Evolutionary conservation across 2,888 invertebrate species (phyloP).

Genomic region (Lithophane semibrunnea): DNA sequence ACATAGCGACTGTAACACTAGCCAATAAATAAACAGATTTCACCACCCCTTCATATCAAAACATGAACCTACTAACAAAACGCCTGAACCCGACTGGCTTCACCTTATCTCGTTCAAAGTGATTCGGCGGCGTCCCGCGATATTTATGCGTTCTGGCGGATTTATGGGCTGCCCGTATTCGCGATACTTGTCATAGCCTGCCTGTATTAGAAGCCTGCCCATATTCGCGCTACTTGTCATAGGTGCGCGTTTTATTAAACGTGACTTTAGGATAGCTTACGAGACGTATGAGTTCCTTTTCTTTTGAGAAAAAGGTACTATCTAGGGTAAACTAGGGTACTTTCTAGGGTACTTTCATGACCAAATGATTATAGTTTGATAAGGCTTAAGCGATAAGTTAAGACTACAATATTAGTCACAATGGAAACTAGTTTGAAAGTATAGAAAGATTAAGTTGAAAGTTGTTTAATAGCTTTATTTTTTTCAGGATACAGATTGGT

Average conservation of each 20-base stretch:
- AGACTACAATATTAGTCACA: neutral
- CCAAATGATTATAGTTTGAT: neutral
- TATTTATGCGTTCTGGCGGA: conserved; percentile 78
- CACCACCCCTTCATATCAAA: conserved; percentile 9
- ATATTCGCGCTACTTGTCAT: conserved; percentile 42
- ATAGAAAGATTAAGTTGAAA: neutral
- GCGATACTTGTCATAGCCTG: conserved; percentile 47
- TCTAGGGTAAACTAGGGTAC: no score
- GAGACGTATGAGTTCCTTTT: neutral
- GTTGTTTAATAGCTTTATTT: neutral
- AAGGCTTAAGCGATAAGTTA: neutral
- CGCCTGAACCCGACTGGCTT: conserved; percentile 70
- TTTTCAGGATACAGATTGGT: neutral
- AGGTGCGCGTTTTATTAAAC: conserved; percentile 52
- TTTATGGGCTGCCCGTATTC: conserved; percentile 70
- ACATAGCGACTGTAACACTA: neutral
- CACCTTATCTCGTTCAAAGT: conserved; percentile 81
- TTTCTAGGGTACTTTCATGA: neutral
- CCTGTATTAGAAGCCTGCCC: conserved; percentile 26
- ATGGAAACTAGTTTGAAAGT: neutral
- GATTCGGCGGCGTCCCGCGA: conserved; percentile 75
- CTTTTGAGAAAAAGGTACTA: neutral
- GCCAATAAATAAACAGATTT: neutral
- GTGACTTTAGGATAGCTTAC: conserved; percentile 16
- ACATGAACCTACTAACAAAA: conserved; percentile 55